Conservation (phyloP, 2,797 vertebrate species). For the Myiotriccus ornatus region DNA sequence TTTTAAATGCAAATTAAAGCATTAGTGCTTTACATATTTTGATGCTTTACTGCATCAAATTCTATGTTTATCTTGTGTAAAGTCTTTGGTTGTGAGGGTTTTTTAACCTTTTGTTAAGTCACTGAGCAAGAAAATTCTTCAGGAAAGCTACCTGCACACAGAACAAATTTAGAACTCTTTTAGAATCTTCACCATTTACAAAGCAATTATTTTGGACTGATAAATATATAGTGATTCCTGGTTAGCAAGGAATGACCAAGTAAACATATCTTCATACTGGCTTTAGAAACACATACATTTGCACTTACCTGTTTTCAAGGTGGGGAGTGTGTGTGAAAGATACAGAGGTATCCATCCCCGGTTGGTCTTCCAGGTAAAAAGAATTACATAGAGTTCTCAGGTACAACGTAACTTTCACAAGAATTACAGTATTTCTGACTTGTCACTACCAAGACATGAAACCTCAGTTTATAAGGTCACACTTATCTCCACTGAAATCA, state of each 20-base stretch:
- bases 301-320: background rate
- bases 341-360: background rate
- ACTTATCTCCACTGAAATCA: background rate
- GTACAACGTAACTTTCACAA: background rate
- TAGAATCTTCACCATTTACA: background rate
- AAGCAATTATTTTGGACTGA: background rate
- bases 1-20: background rate
- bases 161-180: background rate
- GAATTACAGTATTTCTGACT: background rate
- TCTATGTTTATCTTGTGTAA: background rate
- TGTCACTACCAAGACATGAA: background rate
- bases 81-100: background rate
- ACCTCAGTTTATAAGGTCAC: background rate
- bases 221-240: background rate
- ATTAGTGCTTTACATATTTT: background rate
- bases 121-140: background rate
- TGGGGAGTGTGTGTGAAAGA: background rate
- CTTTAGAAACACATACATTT: background rate
- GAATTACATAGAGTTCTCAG: background rate
- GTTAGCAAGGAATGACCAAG: background rate
- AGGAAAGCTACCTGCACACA: background rate
- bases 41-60: background rate
- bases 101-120: background rate
- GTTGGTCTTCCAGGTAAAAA: background rate
- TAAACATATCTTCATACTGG: rapidly evolving